Percentiles rank a stretch among this genome's conserved stretches.
phyloP scores from a whole-genome alignment of 2,888 invertebrate genomes.

The Drepanosiphum platanoidis region DNA sequence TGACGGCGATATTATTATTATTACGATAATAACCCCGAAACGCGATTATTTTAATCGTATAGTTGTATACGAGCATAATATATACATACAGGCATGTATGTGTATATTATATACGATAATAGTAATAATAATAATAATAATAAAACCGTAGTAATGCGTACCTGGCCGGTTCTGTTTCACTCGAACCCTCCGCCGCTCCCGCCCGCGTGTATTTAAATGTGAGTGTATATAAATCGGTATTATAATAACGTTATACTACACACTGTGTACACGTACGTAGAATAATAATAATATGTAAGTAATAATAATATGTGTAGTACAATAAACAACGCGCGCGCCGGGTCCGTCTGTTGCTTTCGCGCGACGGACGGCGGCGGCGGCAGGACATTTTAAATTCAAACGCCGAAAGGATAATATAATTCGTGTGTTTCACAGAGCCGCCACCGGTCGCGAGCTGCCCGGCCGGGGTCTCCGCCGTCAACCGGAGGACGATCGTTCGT shows the following conservation, averaged over 20 bases:
- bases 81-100: too few relatives aligned
- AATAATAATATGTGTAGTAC: too few relatives aligned
- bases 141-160: conserved; percentile 11
- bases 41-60: conserved; percentile 36
- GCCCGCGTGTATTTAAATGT: too few relatives aligned
- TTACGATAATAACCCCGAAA: conserved; percentile 47
- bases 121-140: too few relatives aligned
- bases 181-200: not conserved
- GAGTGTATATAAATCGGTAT: too few relatives aligned
- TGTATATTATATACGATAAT: too few relatives aligned
- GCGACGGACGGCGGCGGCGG: not conserved
- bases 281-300: too few relatives aligned
- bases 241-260: too few relatives aligned
- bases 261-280: too few relatives aligned
- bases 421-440: not conserved
- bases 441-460: too few relatives aligned
- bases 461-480: not conserved
- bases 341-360: not conserved
- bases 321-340: not conserved
- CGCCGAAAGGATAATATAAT: not conserved
- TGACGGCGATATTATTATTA: conserved; percentile 29
- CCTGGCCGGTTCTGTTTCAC: not conserved
- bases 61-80: too few relatives aligned
- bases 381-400: not conserved
- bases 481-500: not conserved